These are phyloP conservation scores for Luperina testacea DNA, from an alignment of 2,888 invertebrate species.

Conservation along the genomic window DNA sequence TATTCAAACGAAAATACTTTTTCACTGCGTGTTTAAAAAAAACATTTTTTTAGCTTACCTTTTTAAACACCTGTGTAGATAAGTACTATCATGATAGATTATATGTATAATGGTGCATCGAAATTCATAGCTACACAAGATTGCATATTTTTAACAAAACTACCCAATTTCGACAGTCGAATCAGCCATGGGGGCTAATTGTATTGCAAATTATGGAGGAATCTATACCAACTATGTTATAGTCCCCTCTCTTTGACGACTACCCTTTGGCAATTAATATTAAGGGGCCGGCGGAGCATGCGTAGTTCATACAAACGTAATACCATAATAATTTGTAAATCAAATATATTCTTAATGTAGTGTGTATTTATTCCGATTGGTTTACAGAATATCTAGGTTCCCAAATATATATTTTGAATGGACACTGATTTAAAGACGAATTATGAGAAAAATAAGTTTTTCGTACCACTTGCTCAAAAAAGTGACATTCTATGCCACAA, in stretches of 20 bases:
- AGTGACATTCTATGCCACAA: too few species aligned
- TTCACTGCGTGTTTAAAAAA: not conserved
- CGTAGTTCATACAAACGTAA: too few species aligned
- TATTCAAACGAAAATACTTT: not conserved
- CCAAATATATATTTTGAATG: too few species aligned
- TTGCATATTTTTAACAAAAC: constrained; percentile 1
- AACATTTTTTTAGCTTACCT: not conserved
- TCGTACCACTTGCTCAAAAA: too few species aligned
- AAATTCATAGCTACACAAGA: not conserved
- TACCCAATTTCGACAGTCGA: not conserved
- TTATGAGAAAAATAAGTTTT: too few species aligned
- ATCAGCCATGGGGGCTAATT: constrained; percentile 3
- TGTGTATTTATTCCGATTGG: too few species aligned
- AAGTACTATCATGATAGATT: not conserved
- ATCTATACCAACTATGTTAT: constrained; percentile 1
- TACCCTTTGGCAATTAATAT: too few species aligned
- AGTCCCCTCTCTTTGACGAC: not conserved
- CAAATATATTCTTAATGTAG: too few species aligned
- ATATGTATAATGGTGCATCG: not conserved
- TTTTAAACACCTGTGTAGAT: not conserved
- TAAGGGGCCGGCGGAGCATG: too few species aligned
- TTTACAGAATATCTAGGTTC: too few species aligned
- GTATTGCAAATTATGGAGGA: not conserved
- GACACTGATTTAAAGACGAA: too few species aligned
- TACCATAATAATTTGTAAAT: too few species aligned